Base-by-base conservation (phyloP, 2,797 vertebrate genomes). In the Darevskia nairensis region DNA sequence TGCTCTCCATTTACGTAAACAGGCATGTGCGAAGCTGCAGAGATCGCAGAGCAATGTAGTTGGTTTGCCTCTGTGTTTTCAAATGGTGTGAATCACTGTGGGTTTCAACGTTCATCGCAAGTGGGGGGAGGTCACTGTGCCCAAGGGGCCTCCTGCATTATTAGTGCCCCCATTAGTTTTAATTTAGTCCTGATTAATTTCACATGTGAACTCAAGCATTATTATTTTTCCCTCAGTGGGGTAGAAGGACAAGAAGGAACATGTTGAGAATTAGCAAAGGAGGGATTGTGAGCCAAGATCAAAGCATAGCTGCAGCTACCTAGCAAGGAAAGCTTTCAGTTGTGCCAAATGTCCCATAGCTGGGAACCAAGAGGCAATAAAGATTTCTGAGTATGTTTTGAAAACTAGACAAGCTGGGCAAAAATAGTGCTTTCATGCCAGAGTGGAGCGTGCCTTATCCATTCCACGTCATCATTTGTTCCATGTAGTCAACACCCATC, bases 311-410 rank as follows among this genome's bases (percentile, higher is more conserved):
- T 6, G 74, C 44, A 93, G 89, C 71, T 61, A 91, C 84, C 75
- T 29, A 69, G 71, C 86, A n/a, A 92, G 82, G 90, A 91, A 77
- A 59, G 44, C 87, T 80, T 89, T 89, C 89, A 82, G 66, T 46
- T 72, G 81, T 89, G 80, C 64, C 86, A 79, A 94, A 78, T 91
- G 90, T 89, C 94, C 91, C 29, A 3, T 66, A 64, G 3, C 17
- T 75, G 92, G 92, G 89, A 90, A 74, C n/a, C 17, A 84, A 90
- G 80, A 86, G 85, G 90, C 93, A 95, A 89, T 77, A 10, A 92
- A 91, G 78, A 69, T 68, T 90, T 15, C 50, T 90, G 66, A 35
- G 50, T 50, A 32, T 44, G 71, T 80, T 77, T 92, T 88, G 32
- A 69, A 86, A 77, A 32, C 11, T n/a, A 19, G 11, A 50, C 32